phyloP scores from a whole-genome alignment of 2,113 vertebrate species.

The Otolemur garnettii region DNA sequence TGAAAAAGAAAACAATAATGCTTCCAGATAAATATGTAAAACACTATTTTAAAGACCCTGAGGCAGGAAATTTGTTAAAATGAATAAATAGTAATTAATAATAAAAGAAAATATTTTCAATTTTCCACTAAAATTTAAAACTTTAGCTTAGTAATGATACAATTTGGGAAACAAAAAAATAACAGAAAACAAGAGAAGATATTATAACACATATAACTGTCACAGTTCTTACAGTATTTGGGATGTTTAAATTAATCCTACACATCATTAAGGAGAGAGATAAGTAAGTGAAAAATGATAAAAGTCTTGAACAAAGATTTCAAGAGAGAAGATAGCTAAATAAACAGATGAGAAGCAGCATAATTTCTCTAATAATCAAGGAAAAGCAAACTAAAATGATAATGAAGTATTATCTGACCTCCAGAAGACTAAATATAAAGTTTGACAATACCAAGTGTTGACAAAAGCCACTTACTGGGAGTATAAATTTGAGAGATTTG shows the following conservation, averaged over 20 bases:
- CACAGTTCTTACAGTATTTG: neutral
- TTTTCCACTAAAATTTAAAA: neutral
- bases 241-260: neutral
- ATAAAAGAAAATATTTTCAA: neutral
- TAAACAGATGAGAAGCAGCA: neutral
- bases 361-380: neutral
- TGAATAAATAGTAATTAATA: neutral
- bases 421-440: neutral
- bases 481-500: neutral
- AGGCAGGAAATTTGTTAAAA: neutral
- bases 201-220: neutral
- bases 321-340: neutral
- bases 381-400: neutral
- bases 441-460: neutral
- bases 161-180: neutral
- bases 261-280: neutral
- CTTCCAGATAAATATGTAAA: neutral
- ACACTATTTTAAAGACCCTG: neutral
- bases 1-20: neutral
- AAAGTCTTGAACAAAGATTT: neutral
- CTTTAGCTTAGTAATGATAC: neutral
- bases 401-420: neutral
- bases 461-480: neutral
- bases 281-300: neutral
- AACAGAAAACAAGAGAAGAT: neutral